Base-by-base conservation (phyloP, 2,888 invertebrate species). In the Dorcus hopei region DNA sequence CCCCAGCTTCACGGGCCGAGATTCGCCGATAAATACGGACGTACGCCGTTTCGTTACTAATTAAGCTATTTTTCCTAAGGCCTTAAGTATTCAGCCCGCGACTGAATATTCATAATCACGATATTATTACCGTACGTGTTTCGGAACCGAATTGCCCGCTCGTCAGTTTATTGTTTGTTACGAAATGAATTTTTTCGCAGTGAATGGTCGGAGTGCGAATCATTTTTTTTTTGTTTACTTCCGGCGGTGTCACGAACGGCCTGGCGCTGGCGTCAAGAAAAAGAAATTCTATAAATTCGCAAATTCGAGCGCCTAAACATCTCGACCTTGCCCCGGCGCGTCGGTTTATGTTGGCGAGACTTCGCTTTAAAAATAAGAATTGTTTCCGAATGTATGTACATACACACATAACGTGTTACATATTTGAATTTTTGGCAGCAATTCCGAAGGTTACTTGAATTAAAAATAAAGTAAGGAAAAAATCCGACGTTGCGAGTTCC, bases 1-100 rank as follows among this genome's bases (percentile, higher is more conserved):
- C 58, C 60, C 61, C 60, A 56, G 39, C 54, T 48, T 49, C 58
- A 42, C 23, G 50, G 42, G 19, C 51, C 9, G 38, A 56, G 56
- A 56, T 56, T 51, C 42, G 42, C 56, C 39, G 56, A 56, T 56
- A 41, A 45, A 39, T 51, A 45, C 39, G 47, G 45, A 51, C 56
- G 45, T 33, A 51, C 40, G 26, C 26, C 39, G 19, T 16, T 33
- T 43, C 38, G 49, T 56, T 56, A 56, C 45, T 51, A 51, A 56
- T 56, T 51, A 56, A 55, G 14, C 23, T 42, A 14, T 42, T 45
- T 45, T 45, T 45, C 45, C 14, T 16, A 7, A 16, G 45, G 23
- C 23, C 45, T 45, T 9, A 16, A 23, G 45, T 19, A 23, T 45
- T 45, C n/a, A 41, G 41, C 41, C 26, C 5, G 26, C 26, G 26